Base-by-base conservation (phyloP, 2,888 invertebrate species). In the Drosophila tanythrix region DNA sequence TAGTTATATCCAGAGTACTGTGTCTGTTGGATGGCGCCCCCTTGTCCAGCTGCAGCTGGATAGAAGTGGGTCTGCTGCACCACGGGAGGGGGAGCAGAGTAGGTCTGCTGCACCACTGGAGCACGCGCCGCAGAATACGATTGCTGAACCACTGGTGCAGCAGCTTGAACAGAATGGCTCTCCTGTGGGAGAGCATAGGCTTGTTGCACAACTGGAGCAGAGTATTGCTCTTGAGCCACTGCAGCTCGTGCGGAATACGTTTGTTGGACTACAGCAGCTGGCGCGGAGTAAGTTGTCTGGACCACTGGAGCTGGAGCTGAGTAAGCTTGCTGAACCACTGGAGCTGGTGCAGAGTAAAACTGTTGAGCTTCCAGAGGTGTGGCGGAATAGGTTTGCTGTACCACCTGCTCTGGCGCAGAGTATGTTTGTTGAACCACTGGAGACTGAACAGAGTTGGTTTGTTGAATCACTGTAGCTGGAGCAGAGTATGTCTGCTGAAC, bases 1-100 rank as follows among this genome's bases (percentile, higher is more conserved):
- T 80, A 81, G 33, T 29, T 71, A 56, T 81, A 81, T 57, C 70
- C 68, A 36, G 29, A 50, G 61, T 65, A 66, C 13, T 71, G 74
- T 1, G 53, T 11, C 69, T 74, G 40, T 13, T 64, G 70, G 7
- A 59, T 38, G 51, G 33, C 38, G 8, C 64, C 50, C 31, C 58
- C 33, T 31, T 74, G 62, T 3, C 48, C 60, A 25, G 59, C 50
- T 35, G 76, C 60, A 46, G 61, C 31, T 48, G 58, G 60, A 70
- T 51, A 56, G 29, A n/a, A 51, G 13, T n/a, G 29, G n/a, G 21
- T 52, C 33, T 52, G 31, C 7, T 52, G 52, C 31, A 33, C 11
- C 11, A 33, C 21, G 3, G 18, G 35, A 53, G 35, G 18, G 4
- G 53, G 53, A 29, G 36, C 25, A 0, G 13, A n/a, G 36, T 38